These are phyloP conservation scores for Eudasyphora cyanicolor DNA, from an alignment of 2,888 invertebrate genomes.

Conservation along the genomic window DNA sequence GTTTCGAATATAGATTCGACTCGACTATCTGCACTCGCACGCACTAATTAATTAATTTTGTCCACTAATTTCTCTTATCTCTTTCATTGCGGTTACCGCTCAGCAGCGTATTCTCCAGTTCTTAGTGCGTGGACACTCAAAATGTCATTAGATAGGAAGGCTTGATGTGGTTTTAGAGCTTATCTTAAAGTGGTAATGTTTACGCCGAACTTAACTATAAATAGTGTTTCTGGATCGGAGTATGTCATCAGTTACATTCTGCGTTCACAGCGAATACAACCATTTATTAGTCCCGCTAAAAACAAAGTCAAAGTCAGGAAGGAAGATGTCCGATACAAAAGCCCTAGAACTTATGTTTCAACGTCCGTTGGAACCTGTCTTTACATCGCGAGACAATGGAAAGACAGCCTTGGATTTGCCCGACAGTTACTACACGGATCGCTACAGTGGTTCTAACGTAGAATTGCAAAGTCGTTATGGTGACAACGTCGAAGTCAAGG, in stretches of 20 bases:
- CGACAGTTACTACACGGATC: conserved; percentile 74
- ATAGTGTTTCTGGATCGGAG: background rate
- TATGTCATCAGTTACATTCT: background rate
- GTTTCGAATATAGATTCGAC: no score
- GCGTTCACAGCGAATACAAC: background rate
- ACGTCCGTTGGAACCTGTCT: conserved; percentile 78
- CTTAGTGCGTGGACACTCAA: background rate
- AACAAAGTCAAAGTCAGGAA: background rate
- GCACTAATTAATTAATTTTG: background rate
- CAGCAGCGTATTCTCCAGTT: no score
- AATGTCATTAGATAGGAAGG: background rate
- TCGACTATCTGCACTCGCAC: no score
- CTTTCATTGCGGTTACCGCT: no score
- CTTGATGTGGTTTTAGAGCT: background rate
- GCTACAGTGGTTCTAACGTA: conserved; percentile 72
- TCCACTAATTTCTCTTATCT: background rate
- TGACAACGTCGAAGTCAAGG: conserved; percentile 73
- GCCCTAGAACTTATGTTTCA: conserved; percentile 76
- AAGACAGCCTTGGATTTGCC: conserved; percentile 76
- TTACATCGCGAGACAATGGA: conserved; percentile 76
- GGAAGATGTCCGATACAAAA: conserved; percentile 67
- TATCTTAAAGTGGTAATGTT: background rate
- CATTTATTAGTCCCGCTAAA: background rate
- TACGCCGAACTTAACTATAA: background rate
- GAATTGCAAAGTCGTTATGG: conserved; percentile 75